Evolutionary conservation across 2,888 invertebrate species (phyloP), one percentile per base, ranked within the genome.

Genomic region (Chaetogeoica ovagalla): DNA sequence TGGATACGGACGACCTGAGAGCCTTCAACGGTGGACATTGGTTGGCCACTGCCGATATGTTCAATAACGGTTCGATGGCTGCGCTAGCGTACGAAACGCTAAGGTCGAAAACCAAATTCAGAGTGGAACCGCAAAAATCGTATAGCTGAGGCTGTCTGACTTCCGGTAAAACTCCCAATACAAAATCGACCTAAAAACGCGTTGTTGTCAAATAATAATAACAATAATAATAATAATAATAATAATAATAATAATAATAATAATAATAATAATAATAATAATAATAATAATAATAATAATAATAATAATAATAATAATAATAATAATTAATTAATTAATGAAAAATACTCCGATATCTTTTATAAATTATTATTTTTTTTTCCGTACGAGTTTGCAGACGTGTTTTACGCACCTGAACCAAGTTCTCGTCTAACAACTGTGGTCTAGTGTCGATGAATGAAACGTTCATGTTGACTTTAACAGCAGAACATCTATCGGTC

Each of bases 401-500:
- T 48, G 13, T 15, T n/a, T 30, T 37, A 37, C 23, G 39, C 82
- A 87, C 87, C 85, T 93, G 93, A 0, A 96, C 92, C 6, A 95
- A 91, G 85, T 96, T 96, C 86, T 95, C 95, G 85, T 95, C 94
- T 1, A 94, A 85, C 19, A 95, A 87, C 74, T 89, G 89, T n/a
- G 95, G 93, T 85, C 92, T 89, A 0, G 94, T 92, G 84, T 93
- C 92, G 0, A 96, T 89, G 84, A 97, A 94, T 0, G 95, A 93
- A 0, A 97, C 97, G 85, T 96, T 96, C 89, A 97, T 96, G 85
- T 95, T 94, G 0, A 97, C 95, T 84, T 96, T 96, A 69, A 96
- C 94, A 6, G 95, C 95, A 0, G 97, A 97, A 86, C 97, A 98
- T 84, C 96, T 91, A 85, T 95, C 94, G 0, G 96, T 94, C 19